Percentiles rank a stretch among this genome's conserved stretches.
These are phyloP conservation scores for Drosophila leontia DNA, from an alignment of 1,140 invertebrate genomes.

Conservation along the genomic window DNA sequence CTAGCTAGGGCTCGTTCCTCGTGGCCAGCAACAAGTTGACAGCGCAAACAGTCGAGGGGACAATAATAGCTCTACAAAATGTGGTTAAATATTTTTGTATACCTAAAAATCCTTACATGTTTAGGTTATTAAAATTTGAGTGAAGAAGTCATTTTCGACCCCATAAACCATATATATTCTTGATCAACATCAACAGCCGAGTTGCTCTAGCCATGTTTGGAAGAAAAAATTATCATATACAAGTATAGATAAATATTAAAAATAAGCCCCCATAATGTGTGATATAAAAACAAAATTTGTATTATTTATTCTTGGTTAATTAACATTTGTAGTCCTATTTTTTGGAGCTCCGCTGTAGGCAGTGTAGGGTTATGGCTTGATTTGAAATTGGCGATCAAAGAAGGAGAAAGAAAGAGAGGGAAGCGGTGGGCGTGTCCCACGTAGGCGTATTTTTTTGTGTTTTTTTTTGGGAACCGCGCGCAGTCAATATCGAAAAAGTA, in stretches of 20 bases:
- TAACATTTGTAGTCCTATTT: too few relatives aligned
- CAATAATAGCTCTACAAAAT: not conserved
- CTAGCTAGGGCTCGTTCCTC: not conserved
- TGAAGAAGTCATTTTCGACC: too few relatives aligned
- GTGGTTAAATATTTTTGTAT: not conserved
- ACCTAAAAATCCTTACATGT: too few relatives aligned
- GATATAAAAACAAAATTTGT: too few relatives aligned
- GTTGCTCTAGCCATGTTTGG: too few relatives aligned
- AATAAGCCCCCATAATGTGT: too few relatives aligned
- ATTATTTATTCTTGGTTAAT: too few relatives aligned
- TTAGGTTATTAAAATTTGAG: too few relatives aligned
- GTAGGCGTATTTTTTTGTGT: constrained; percentile 34
- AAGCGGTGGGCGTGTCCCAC: constrained; percentile 55
- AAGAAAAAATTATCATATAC: too few relatives aligned
- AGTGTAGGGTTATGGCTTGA: constrained; percentile 6
- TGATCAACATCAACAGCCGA: not conserved
- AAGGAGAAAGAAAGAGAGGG: constrained; percentile 9
- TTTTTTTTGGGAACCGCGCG: constrained; percentile 12
- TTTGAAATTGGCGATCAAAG: constrained; percentile 41
- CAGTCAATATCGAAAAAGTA: constrained; percentile 75
- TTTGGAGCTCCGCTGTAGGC: not conserved
- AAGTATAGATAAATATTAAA: too few relatives aligned
- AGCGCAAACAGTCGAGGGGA: not conserved
- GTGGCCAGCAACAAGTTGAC: not conserved
- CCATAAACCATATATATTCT: not conserved